Conservation (phyloP, 2,113 vertebrate species). For the Lophius piscatorius region DNA sequence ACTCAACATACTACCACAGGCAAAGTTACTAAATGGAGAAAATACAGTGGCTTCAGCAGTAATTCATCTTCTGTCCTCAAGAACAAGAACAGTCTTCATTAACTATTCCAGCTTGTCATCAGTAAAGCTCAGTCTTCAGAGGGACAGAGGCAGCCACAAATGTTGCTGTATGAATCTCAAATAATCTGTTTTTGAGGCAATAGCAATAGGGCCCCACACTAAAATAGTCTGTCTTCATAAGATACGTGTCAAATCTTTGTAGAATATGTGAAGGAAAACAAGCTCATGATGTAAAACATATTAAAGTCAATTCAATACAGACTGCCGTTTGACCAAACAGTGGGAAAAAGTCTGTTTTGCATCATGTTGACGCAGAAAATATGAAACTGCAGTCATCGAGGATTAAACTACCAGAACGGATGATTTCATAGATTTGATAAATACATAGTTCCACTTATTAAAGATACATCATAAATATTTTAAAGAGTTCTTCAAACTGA, state of each 20-base stretch:
- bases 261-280: constrained; percentile 34
- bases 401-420: constrained; percentile 5
- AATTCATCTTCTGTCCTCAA: constrained; percentile 16
- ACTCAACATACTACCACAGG: constrained; percentile 27
- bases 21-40: constrained; percentile 24
- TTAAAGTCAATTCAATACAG: constrained; percentile 14
- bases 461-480: too few species aligned
- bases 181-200: constrained; percentile 5
- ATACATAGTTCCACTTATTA: too few species aligned
- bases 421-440: constrained; percentile 18
- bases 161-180: not conserved
- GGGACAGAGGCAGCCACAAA: not conserved
- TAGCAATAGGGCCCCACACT: constrained; percentile 6
- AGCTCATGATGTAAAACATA: not conserved
- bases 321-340: constrained; percentile 25
- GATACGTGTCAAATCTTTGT: constrained; percentile 7
- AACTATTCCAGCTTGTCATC: constrained; percentile 26
- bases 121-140: constrained; percentile 11
- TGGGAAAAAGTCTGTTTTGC: constrained; percentile 37
- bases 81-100: constrained; percentile 27
- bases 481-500: too few species aligned
- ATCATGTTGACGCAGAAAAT: constrained; percentile 5
- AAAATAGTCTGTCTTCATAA: too few species aligned
- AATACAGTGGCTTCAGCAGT: not conserved
- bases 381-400: not conserved